Conservation (phyloP, 2,888 invertebrate species). For the Melipona beecheii region DNA sequence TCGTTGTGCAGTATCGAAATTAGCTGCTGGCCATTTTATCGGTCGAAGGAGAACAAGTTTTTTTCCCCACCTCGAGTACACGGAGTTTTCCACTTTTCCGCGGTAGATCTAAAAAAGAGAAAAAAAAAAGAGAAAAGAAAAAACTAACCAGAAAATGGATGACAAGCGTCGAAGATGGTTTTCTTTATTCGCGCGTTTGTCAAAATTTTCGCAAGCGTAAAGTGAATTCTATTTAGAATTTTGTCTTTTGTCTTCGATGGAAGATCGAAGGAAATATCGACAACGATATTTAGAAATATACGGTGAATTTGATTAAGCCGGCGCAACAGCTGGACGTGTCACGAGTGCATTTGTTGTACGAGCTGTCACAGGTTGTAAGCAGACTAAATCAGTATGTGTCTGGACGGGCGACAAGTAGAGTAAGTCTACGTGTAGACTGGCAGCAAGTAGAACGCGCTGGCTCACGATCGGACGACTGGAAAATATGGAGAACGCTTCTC, state of each 20-base stretch:
- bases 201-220: too few relatives aligned
- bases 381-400: slow-evolving; percentile 5
- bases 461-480: background rate
- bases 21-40: slow-evolving; percentile 24
- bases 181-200: too few relatives aligned
- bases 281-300: background rate
- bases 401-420: slow-evolving; percentile 1
- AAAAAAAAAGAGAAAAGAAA: too few relatives aligned
- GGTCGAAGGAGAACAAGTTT: background rate
- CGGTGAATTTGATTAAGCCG: background rate
- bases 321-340: background rate
- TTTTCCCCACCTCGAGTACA: background rate
- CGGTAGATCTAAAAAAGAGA: too few relatives aligned
- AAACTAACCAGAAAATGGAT: too few relatives aligned
- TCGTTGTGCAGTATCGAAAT: slow-evolving; percentile 46
- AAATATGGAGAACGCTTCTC: background rate
- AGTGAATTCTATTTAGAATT: too few relatives aligned
- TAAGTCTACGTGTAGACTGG: background rate
- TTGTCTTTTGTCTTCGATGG: too few relatives aligned
- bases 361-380: background rate
- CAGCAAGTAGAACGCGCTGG: background rate
- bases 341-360: background rate
- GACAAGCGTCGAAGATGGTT: too few relatives aligned
- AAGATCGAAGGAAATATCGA: background rate
- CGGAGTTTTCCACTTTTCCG: too few relatives aligned